Conservation (phyloP, 2,113 vertebrate species). For the Lota lota region DNA sequence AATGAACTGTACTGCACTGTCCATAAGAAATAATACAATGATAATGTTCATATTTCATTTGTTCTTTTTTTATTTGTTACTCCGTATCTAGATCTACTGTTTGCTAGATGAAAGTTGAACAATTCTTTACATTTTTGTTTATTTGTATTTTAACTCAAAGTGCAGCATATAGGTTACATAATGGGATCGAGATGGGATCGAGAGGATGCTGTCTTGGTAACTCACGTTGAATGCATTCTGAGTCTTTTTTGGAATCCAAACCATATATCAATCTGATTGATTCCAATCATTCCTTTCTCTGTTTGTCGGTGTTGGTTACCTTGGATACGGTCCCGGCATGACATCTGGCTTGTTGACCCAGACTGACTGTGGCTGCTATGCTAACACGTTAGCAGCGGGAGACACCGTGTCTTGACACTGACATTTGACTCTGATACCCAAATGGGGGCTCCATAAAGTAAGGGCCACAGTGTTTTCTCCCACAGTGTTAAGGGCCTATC, state of each 20-base stretch:
- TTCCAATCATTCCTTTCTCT: constrained; percentile 30
- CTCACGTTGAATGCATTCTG: constrained; percentile 1
- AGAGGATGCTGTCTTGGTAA: background rate
- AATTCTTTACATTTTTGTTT: no score
- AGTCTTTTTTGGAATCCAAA: background rate
- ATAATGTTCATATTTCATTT: no score
- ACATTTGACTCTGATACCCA: constrained; percentile 53
- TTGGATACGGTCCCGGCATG: constrained; percentile 51
- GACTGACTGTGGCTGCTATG: constrained; percentile 47
- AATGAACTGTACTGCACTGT: no score
- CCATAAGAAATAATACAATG: no score
- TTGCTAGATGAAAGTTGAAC: no score
- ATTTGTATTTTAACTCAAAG: no score
- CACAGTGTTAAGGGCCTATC: no score
- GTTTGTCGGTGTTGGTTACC: constrained; percentile 65
- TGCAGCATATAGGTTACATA: no score
- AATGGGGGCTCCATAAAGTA: constrained; percentile 36
- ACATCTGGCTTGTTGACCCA: constrained; percentile 48
- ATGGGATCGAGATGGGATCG: background rate
- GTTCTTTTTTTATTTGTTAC: no score
- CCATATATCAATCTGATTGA: constrained; percentile 19
- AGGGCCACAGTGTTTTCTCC: background rate
- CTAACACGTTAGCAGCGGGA: constrained; percentile 61
- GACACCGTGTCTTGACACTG: constrained; percentile 52
- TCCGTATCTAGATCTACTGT: no score